These are phyloP conservation scores for Chauna torquata DNA, from an alignment of 2,113 vertebrate species.

Conservation along the genomic window DNA sequence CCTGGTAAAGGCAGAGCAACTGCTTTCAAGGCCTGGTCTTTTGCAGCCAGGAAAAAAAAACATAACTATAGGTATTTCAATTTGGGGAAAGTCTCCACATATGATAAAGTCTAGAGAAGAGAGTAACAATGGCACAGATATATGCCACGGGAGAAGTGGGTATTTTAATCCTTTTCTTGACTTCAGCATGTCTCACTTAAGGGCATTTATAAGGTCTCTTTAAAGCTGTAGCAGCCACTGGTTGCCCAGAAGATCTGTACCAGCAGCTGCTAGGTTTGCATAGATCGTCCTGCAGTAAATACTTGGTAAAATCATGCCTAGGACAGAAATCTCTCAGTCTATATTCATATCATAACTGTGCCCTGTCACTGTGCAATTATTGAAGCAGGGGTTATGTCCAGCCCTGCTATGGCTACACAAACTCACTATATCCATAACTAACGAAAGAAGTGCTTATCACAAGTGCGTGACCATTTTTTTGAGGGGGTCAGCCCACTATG, in stretches of 20 bases:
- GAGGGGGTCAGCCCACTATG: neutral
- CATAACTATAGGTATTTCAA: neutral
- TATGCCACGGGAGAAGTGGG: neutral
- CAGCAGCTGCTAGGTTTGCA: neutral
- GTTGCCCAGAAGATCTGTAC: neutral
- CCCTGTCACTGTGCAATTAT: neutral
- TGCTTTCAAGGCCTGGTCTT: neutral
- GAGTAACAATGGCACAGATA: neutral
- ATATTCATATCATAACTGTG: neutral
- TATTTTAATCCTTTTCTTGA: neutral
- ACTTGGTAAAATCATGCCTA: neutral
- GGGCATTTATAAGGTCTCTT: neutral
- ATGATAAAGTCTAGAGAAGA: neutral
- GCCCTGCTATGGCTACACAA: neutral
- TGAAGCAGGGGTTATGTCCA: neutral
- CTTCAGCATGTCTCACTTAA: neutral
- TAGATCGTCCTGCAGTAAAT: neutral
- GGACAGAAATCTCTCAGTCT: neutral
- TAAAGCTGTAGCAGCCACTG: neutral
- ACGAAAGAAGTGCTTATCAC: neutral
- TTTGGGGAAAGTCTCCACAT: neutral
- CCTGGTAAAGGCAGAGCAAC: slow-evolving; percentile 1
- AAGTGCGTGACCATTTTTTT: neutral
- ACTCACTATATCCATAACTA: neutral
- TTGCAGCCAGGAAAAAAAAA: slow-evolving; percentile 12